phyloP scores from a whole-genome alignment of 2,113 vertebrate species.

The Aleadryas rufinucha region DNA sequence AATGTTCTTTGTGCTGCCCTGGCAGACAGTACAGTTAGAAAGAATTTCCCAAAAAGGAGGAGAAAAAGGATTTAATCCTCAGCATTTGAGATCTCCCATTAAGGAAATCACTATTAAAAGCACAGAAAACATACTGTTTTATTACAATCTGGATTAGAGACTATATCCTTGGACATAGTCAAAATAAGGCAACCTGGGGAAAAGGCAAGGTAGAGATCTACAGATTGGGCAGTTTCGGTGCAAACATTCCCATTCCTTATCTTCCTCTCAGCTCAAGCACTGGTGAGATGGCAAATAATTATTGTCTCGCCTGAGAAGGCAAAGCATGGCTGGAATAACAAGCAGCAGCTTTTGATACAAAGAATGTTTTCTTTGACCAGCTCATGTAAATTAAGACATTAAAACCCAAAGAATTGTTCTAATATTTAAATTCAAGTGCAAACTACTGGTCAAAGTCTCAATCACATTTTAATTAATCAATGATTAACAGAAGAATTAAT shows the following conservation, averaged over 20 bases:
- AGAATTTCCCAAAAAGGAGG: neutral
- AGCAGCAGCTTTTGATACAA: neutral
- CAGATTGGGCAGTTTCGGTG: neutral
- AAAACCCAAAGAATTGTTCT: neutral
- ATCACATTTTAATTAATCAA: neutral
- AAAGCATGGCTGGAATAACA: neutral
- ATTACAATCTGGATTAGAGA: neutral
- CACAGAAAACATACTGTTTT: neutral
- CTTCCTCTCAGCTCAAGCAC: neutral
- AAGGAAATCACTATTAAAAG: neutral
- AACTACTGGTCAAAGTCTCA: neutral
- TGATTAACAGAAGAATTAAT: neutral
- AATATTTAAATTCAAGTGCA: neutral
- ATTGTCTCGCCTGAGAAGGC: neutral
- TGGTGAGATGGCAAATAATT: neutral
- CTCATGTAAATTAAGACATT: neutral
- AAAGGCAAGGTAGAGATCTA: neutral
- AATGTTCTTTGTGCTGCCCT: neutral
- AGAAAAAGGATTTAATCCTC: neutral
- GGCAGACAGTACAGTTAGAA: neutral
- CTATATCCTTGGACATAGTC: neutral
- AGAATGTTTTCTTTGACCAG: neutral
- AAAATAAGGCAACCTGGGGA: neutral
- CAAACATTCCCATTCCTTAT: neutral
- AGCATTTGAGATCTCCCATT: neutral